Conservation (phyloP, 2,888 invertebrate genomes). For the Cataglyphis rosenhaueri region DNA sequence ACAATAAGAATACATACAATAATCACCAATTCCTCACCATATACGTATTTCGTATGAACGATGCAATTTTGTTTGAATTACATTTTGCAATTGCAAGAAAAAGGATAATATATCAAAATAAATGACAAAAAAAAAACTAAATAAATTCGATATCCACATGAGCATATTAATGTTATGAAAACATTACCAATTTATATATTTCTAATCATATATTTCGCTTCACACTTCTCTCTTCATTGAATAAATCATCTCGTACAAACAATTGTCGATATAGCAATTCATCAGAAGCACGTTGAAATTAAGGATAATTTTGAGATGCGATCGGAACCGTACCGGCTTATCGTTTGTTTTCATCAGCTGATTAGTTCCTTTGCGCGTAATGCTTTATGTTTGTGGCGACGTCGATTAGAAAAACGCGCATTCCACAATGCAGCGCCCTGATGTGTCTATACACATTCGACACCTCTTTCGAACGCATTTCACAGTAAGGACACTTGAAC, state of each 20-base stretch:
- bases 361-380: constrained; percentile 49
- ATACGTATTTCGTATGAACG: neutral
- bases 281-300: neutral
- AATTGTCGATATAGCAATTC: neutral
- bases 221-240: neutral
- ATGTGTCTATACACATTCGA: constrained; percentile 74
- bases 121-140: neutral
- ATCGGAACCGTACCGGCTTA: neutral
- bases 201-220: too few species aligned
- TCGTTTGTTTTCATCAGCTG: constrained; percentile 19
- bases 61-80: neutral
- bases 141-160: neutral
- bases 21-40: neutral
- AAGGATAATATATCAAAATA: neutral
- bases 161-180: too few species aligned
- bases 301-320: neutral
- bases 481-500: constrained; percentile 73
- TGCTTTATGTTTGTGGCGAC: constrained; percentile 52
- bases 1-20: neutral
- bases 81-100: neutral
- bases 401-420: constrained; percentile 54
- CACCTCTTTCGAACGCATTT: constrained; percentile 56
- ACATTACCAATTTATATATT: too few species aligned
- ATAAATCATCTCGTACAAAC: neutral
- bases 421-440: constrained; percentile 61